Evolutionary conservation across 2,888 invertebrate genomes (phyloP).

Genomic region (Epinotia bilunana): DNA sequence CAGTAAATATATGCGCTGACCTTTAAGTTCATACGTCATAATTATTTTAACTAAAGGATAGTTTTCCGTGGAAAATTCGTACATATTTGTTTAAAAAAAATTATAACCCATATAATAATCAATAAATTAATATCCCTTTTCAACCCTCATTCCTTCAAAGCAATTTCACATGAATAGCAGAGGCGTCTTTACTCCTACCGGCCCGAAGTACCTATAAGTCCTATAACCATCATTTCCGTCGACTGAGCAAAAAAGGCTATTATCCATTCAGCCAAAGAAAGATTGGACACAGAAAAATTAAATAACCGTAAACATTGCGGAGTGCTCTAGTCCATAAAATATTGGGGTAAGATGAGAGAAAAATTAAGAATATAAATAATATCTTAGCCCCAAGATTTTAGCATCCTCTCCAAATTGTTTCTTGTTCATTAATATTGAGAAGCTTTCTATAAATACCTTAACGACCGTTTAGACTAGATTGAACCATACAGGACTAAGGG

Average conservation of each 20-base stretch:
- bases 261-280: conserved; percentile 38
- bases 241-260: conserved; percentile 39
- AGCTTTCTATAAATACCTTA: no score
- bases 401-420: conserved; percentile 22
- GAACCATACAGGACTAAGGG: no score
- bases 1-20: background rate
- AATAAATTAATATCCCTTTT: background rate
- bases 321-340: conserved; percentile 38
- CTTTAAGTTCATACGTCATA: background rate
- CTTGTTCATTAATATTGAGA: background rate
- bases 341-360: conserved; percentile 34
- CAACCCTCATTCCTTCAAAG: conserved; percentile 12
- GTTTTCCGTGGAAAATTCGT: background rate
- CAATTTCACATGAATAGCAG: conserved; percentile 26
- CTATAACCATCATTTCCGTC: conserved; percentile 33
- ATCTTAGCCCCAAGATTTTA: conserved; percentile 19
- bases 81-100: no score
- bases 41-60: background rate
- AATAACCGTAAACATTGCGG: conserved; percentile 44
- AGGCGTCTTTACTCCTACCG: conserved; percentile 19
- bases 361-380: conserved; percentile 25
- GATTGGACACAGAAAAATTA: conserved; percentile 41
- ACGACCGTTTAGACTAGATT: no score
- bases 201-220: background rate
- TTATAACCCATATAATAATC: background rate